Conservation (phyloP, 1,140 invertebrate species). For the Chlorops oryzae region DNA sequence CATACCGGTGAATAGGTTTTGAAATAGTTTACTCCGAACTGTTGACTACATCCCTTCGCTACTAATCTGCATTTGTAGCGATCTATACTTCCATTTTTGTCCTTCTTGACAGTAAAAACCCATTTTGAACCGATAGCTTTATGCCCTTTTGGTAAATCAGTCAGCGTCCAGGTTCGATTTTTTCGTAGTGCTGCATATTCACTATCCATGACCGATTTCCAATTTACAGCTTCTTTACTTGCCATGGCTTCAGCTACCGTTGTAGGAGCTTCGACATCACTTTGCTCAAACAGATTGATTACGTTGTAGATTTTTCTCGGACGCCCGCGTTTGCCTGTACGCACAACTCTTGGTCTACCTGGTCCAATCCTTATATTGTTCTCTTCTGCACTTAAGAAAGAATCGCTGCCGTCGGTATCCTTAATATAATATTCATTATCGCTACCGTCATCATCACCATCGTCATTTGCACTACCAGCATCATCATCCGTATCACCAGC, state of each 20-base stretch:
- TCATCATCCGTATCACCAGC: not conserved
- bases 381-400: too few relatives aligned
- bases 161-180: slow-evolving; percentile 24
- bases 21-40: slow-evolving; percentile 6
- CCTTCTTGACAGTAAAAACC: slow-evolving; percentile 39
- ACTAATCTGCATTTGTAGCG: slow-evolving; percentile 39
- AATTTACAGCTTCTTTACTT: not conserved
- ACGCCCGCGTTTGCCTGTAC: too few relatives aligned
- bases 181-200: not conserved
- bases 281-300: not conserved
- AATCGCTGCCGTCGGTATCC: not conserved
- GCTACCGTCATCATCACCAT: not conserved
- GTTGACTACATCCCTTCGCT: slow-evolving; percentile 1
- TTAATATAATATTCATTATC: not conserved
- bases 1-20: slow-evolving; percentile 17
- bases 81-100: slow-evolving; percentile 20
- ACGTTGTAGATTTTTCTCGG: not conserved
- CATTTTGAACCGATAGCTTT: slow-evolving; percentile 33
- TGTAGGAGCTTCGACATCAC: not conserved
- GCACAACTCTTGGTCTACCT: not conserved
- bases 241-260: not conserved
- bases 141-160: slow-evolving; percentile 21
- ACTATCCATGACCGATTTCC: not conserved
- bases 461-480: not conserved
- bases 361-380: not conserved